Evolutionary conservation across 2,888 invertebrate species (phyloP), one percentile per base, ranked within the genome.

Genomic region (Thereva unica): DNA sequence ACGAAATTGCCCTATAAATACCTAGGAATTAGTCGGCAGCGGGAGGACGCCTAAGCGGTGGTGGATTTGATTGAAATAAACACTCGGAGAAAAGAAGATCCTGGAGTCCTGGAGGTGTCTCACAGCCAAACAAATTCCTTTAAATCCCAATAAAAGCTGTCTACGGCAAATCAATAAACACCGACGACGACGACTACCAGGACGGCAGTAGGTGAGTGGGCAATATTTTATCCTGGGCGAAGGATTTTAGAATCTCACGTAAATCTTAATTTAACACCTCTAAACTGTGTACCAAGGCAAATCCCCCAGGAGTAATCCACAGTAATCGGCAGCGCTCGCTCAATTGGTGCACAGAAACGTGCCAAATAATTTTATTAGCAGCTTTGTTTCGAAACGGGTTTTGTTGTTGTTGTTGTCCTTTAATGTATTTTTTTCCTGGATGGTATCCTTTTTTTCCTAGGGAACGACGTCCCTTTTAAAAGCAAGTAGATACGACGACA

Each of bases 221-320:
- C 47, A 47, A 12, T 47, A 10, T 47, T 47, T n/a, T 47, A 47
- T 47, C 12, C 23, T 47, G 49, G 35, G 38, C 41, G 44, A 42
- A 56, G n/a, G 54, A 52, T 50, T 42, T 56, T 57, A 67, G 41
- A 45, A 42, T 53, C 52, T 54, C 45, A 53, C 50, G 54, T 68
- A 66, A 68, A 68, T 68, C 68, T 68, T 64, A 66, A 68, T 68
- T 68, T 68, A 23, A 68, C 68, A 68, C 66, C 64, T 63, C 44
- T 64, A 68, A 68, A 68, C 7, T 64, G 63, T 64, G 50, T 66
- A 56, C 66, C 42, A 56, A 44, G n/a, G 42, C 35, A 57, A 66
- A 52, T 45, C 44, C 42, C 35, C 23, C 8, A 10, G 34, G 35
- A 8, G 41, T 55, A 56, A 56, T 56, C 50, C 57, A 3, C 42